A percentile compares a stretch with the other conserved stretches of the same genome.
Conservation (phyloP, 2,113 vertebrate genomes). For the Gobius niger region DNA sequence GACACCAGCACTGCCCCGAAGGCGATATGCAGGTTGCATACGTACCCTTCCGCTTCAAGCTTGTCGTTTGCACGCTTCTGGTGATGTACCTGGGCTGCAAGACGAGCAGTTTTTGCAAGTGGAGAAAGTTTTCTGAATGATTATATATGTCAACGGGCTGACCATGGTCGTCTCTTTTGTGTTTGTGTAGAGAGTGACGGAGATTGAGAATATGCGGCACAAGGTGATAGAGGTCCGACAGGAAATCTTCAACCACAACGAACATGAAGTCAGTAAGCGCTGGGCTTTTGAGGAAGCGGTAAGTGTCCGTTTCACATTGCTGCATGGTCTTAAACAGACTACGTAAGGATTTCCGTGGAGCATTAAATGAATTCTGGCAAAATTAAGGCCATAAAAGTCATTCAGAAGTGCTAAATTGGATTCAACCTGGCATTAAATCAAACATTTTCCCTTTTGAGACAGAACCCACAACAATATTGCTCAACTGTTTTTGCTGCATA, state of each 20-base stretch:
- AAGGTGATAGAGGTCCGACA: slow-evolving; percentile 94
- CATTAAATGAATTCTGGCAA: too few relatives aligned
- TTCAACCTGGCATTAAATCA: too few relatives aligned
- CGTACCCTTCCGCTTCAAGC: slow-evolving; percentile 68
- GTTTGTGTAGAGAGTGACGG: slow-evolving; percentile 86
- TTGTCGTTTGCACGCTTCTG: slow-evolving; percentile 72
- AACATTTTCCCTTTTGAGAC: too few relatives aligned
- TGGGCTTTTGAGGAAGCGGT: slow-evolving; percentile 99
- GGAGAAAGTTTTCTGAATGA: slow-evolving; percentile 45
- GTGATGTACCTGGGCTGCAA: slow-evolving; percentile 80
- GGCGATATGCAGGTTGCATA: slow-evolving; percentile 75
- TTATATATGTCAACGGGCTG: not conserved
- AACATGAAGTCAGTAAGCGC: slow-evolving; percentile 98
- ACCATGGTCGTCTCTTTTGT: slow-evolving; percentile 43
- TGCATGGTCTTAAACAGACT: not conserved
- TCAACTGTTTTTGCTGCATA: too few relatives aligned
- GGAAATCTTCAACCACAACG: slow-evolving; percentile 97
- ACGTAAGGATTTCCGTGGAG: too few relatives aligned
- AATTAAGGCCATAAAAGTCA: too few relatives aligned
- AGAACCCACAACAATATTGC: too few relatives aligned
- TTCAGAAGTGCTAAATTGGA: too few relatives aligned
- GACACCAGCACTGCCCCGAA: slow-evolving; percentile 64
- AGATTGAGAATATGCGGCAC: slow-evolving; percentile 99
- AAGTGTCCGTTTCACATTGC: slow-evolving; percentile 43
- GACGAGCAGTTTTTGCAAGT: slow-evolving; percentile 72